phyloP scores from a whole-genome alignment of 2,113 vertebrate genomes.

The Tiliqua scincoides region DNA sequence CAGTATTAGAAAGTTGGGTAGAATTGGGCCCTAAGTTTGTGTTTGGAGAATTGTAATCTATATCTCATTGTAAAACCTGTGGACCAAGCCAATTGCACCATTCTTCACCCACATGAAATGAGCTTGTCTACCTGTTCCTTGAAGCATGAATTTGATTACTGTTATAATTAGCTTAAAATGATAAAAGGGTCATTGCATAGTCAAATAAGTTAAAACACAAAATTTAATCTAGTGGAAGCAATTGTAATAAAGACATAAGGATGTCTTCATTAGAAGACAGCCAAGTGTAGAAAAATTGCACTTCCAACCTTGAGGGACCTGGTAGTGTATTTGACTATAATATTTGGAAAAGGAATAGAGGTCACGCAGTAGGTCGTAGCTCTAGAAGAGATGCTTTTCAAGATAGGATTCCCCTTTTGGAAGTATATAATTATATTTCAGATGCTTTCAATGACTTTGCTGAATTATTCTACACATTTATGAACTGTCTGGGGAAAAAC shows the following conservation, averaged over 20 bases:
- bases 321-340: slow-evolving; percentile 13
- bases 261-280: slow-evolving; percentile 3
- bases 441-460: slow-evolving; percentile 51
- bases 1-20: no score
- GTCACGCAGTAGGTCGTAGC: slow-evolving; percentile 32
- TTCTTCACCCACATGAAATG: background rate
- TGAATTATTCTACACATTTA: slow-evolving; percentile 52
- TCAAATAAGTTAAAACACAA: slow-evolving; percentile 1
- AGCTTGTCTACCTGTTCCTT: background rate
- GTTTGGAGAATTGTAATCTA: background rate
- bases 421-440: slow-evolving; percentile 58
- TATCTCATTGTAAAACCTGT: background rate
- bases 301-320: slow-evolving; percentile 6
- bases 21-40: background rate
- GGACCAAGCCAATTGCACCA: background rate
- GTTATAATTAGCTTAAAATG: slow-evolving; percentile 24
- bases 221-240: slow-evolving; percentile 8
- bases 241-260: slow-evolving; percentile 1
- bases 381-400: slow-evolving; percentile 39
- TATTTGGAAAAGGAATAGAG: slow-evolving; percentile 30
- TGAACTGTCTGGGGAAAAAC: slow-evolving; percentile 19
- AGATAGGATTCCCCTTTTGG: slow-evolving; percentile 56
- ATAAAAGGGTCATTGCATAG: slow-evolving; percentile 16
- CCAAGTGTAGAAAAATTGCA: slow-evolving; percentile 11
- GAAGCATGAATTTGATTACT: background rate